Conservation (phyloP, 2,113 vertebrate genomes). For the Diglossa brunneiventris region DNA sequence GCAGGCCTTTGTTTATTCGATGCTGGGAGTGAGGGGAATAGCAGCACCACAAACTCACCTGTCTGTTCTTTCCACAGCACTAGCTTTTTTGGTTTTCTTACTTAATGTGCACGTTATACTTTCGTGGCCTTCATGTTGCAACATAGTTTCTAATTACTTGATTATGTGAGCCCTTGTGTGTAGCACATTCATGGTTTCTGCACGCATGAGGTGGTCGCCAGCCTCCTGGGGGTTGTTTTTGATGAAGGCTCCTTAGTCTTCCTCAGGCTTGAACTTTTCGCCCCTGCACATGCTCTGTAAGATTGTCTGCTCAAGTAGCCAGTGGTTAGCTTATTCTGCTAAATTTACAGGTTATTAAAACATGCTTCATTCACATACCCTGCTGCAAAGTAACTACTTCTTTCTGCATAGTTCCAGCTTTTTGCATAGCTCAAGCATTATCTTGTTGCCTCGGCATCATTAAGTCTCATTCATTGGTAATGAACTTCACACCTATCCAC, state of each 20-base stretch:
- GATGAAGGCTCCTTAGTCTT: neutral
- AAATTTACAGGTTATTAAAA: neutral
- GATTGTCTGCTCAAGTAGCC: neutral
- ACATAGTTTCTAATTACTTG: neutral
- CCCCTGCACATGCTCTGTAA: accelerated
- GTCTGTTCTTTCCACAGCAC: neutral
- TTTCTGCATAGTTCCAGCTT: neutral
- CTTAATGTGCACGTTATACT: neutral
- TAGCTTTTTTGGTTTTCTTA: neutral
- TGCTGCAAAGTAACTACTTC: neutral
- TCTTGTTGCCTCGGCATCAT: neutral
- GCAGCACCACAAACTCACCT: neutral
- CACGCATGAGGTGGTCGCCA: accelerated
- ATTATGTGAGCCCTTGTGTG: neutral
- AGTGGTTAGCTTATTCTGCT: neutral
- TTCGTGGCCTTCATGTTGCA: neutral
- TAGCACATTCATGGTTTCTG: accelerated
- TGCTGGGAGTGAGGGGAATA: accelerated
- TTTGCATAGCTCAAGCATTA: neutral
- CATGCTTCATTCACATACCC: accelerated
- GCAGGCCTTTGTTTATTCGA: neutral
- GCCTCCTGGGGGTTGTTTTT: neutral
- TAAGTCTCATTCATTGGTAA: neutral
- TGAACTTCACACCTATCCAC: neutral
- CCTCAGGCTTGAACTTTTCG: neutral